Evolutionary conservation across 1,140 invertebrate genomes (phyloP).

Genomic region (Muscidifurax raptorellus): DNA sequence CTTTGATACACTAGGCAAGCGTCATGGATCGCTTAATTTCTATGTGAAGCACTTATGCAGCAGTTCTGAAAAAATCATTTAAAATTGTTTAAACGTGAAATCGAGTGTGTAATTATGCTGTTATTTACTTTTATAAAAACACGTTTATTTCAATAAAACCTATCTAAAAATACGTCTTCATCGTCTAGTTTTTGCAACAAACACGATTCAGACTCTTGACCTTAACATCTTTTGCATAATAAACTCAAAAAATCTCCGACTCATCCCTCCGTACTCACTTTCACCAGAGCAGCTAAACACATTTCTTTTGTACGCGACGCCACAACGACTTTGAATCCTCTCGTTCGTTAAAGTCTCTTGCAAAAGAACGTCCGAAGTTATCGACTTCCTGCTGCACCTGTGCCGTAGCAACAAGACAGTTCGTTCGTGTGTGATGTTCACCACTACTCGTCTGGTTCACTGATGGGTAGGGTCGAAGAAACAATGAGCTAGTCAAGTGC

Average conservation of each 20-base stretch:
- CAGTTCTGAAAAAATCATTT: not conserved
- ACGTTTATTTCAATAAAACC: not conserved
- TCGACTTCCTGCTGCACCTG: conserved; percentile 57
- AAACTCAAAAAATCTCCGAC: not conserved
- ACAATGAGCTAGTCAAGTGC: not conserved
- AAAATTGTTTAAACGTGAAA: not conserved
- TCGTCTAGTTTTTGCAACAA: too few relatives aligned
- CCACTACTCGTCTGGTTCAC: not conserved
- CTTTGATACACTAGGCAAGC: not conserved
- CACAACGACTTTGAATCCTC: not conserved
- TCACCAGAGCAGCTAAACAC: not conserved
- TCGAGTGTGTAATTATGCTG: not conserved
- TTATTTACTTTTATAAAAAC: not conserved
- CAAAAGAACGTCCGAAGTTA: conserved; percentile 32
- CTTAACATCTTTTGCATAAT: not conserved
- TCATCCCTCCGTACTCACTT: conserved; percentile 19
- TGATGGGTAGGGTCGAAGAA: not conserved
- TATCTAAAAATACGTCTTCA: too few relatives aligned
- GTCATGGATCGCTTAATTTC: conserved; percentile 1
- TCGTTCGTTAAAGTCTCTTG: not conserved
- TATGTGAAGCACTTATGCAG: not conserved
- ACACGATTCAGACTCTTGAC: not conserved
- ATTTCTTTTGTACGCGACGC: conserved; percentile 32
- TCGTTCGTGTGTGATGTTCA: not conserved
- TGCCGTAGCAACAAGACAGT: not conserved